Evolutionary conservation across 2,888 invertebrate species (phyloP), one percentile per base, ranked within the genome.

Genomic region (Hofmannophila pseudospretella): DNA sequence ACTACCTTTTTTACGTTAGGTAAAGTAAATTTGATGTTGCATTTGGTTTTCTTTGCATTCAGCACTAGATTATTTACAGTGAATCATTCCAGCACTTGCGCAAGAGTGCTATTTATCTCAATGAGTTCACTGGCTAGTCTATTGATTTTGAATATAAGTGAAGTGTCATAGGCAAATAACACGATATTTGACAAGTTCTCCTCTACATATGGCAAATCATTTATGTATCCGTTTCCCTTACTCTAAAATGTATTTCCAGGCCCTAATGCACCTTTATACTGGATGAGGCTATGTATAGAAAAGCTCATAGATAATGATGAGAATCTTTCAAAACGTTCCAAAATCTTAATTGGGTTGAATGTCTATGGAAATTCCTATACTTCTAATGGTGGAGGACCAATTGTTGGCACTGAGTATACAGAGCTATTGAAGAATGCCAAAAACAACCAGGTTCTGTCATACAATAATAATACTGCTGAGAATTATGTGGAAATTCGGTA

Each of bases 341-440:
- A 97, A 79, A 93, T 98, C 42, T 85, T 98, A 8, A 80, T 96
- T 47, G 98, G 98, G 0, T 70, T 98, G 4, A 98, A 98, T 72
- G 96, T 98, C 80, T 98, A 97, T 76, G 98, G 98, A 1, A 94
- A 96, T 67, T 94, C 95, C 49, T 97, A 94, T 56, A 93, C 93
- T 0, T 89, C 92, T 0, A 91, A 92, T 51, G 94, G 95, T 2
- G 96, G 96, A 3, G 93, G 93, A 0, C 91, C 97, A 0, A 93
- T 98, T 40, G 82, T 96, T 7, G 94, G 93, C 1, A 88, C 89
- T 3, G 92, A 95, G 62, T 97, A 93, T 65, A 82, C 97, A 34
- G 92, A 94, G 44, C 79, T 94, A 31, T 70, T 97, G 29, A 91
- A 92, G 50, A 89, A 90, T 51, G 89, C 91, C 1, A 95, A 94